phyloP scores from a whole-genome alignment of 2,113 vertebrate species.

The Lycaon pictus region DNA sequence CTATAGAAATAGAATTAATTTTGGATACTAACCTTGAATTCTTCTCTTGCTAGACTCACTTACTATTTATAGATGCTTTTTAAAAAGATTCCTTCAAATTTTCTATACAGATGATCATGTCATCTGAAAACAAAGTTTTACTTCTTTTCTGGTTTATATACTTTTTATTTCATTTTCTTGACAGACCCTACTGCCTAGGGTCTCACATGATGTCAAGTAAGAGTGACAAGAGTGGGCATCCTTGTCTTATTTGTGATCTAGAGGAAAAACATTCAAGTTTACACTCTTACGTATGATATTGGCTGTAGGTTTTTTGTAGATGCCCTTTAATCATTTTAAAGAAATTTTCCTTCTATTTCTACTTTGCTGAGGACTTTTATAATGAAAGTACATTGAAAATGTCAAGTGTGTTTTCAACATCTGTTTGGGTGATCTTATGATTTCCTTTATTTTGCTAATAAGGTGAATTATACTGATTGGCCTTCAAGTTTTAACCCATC shows the following conservation, averaged over 20 bases:
- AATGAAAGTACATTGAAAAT: not conserved
- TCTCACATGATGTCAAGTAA: not conserved
- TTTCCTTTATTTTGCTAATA: not conserved
- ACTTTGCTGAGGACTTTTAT: not conserved
- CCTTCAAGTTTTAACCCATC: constrained; percentile 15
- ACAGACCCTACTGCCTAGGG: not conserved
- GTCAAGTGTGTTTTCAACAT: not conserved
- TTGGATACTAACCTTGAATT: not conserved
- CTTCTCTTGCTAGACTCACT: not conserved
- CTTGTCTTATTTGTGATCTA: not conserved
- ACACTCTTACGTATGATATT: not conserved
- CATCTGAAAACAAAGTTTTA: not conserved
- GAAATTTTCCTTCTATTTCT: not conserved
- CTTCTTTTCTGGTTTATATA: not conserved
- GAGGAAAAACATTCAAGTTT: not conserved
- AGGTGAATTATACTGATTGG: not conserved
- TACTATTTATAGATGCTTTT: not conserved
- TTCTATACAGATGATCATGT: not conserved
- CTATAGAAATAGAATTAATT: not conserved
- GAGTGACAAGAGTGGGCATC: not conserved
- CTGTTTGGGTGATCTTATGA: not conserved
- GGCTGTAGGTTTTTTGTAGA: not conserved
- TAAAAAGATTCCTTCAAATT: not conserved
- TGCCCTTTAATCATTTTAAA: not conserved
- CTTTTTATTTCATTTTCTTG: not conserved